Evolutionary conservation across 2,797 vertebrate genomes (phyloP).

Genomic region (Neomorphus geoffroyi): DNA sequence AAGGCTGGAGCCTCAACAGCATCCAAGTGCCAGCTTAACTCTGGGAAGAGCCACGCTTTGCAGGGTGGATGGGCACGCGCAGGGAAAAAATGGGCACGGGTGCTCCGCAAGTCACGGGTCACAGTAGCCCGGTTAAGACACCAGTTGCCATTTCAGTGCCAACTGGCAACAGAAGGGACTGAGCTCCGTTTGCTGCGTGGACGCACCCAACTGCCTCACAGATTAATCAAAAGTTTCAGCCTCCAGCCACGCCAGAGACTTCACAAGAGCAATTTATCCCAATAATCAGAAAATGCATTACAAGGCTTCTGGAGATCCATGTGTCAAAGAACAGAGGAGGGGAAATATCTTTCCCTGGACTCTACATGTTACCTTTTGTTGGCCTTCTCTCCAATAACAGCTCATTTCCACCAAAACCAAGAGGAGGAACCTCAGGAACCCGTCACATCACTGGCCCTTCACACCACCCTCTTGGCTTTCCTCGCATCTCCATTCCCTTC

Average conservation of each 20-base stretch:
- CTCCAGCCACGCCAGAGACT: background rate
- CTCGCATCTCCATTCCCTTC: background rate
- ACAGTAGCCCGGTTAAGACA: background rate
- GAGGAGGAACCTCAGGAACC: background rate
- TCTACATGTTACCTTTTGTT: background rate
- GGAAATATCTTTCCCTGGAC: background rate
- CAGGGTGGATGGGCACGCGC: fast-evolving
- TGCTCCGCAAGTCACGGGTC: background rate
- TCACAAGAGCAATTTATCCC: constrained; percentile 10
- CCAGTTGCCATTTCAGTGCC: background rate
- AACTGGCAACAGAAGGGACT: background rate
- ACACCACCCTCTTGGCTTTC: background rate
- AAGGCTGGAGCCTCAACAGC: background rate
- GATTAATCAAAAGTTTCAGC: background rate
- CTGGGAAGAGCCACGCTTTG: background rate
- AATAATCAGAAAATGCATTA: background rate
- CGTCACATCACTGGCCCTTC: background rate
- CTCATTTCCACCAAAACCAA: background rate
- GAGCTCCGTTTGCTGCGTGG: background rate
- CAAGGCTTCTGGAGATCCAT: background rate
- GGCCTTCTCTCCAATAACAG: background rate
- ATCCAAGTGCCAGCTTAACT: background rate
- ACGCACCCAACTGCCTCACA: background rate
- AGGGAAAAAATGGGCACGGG: fast-evolving
- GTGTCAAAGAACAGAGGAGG: background rate